Evolutionary conservation across 2,113 vertebrate species (phyloP), one percentile per base, ranked within the genome.

Genomic region (Orthonyx spaldingii): DNA sequence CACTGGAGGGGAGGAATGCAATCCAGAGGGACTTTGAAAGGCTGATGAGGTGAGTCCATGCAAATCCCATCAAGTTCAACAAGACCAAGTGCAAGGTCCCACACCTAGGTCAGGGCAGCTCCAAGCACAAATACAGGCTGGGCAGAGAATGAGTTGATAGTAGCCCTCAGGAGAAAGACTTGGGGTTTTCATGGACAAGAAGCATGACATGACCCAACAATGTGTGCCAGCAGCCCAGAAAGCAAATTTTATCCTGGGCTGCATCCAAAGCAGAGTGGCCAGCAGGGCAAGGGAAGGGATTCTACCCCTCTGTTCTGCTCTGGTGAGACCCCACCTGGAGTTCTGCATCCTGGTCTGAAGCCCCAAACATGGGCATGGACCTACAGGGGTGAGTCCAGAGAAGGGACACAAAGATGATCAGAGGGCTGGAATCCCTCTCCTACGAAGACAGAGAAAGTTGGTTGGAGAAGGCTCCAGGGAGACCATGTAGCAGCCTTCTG

Each of bases 231-330:
- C n/a, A 89, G 30, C 33, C 52, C 39, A 75, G n/a, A 75, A 53
- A 68, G 61, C 33, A 46, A 60, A 1, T 13, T 23, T 4, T 17
- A 30, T 46, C 28, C 39, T 12, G 24, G 13, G 28, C 46, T 60
- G 39, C 23, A 60, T 30, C 44, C 55, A 68, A 21, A 57, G 33
- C 52, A 75, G 20, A 0, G 0, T 7, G 28, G 33, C 3, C 52
- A 81, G 77, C 18, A 81, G 16, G 16, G 24, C 13, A 18, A 64
- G 35, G 9, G 32, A 80, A 5, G 11, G 10, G 27, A 72, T 57
- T 57, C 66, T 57, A 16, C 10, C 32, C 32, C 30, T 63, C n/a
- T 69, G 6, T 7, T 52, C 53, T 27, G 21, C 33, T 44, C 47
- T 11, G 13, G 7, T 18, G 24, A 64, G 30, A 71, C 3, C 13